Percentiles rank a stretch among this genome's conserved stretches.
Conservation (phyloP, 53 echinoderm and acorn worm genomes). For the Apostichopus leukothele region DNA sequence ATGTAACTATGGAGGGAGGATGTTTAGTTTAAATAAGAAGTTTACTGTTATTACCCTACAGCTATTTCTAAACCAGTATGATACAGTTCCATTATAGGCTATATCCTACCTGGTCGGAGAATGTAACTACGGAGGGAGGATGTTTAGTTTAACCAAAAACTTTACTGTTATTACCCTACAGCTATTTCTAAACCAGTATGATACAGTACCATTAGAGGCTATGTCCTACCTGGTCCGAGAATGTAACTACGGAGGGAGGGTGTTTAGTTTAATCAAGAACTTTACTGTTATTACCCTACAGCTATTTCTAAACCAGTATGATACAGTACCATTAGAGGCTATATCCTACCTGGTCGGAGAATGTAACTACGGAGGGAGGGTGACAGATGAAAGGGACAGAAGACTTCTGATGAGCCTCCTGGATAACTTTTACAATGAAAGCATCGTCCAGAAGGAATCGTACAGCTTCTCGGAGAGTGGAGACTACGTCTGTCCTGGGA, state of each 20-base stretch:
- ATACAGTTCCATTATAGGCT: constrained; percentile 81
- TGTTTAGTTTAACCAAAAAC: neutral
- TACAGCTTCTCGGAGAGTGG: constrained; percentile 95
- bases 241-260: constrained; percentile 95
- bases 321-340: constrained; percentile 83
- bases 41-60: constrained; percentile 17
- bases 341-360: constrained; percentile 85
- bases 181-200: constrained; percentile 96
- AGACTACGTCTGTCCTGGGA: constrained; percentile 75
- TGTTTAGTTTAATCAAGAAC: neutral
- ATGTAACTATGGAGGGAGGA: no score
- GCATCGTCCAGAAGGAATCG: constrained; percentile 51
- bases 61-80: constrained; percentile 96
- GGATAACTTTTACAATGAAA: constrained; percentile 77
- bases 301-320: constrained; percentile 96
- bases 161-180: constrained; percentile 17
- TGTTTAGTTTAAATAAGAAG: neutral
- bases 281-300: constrained; percentile 14
- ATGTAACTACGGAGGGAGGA: no score
- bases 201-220: constrained; percentile 82
- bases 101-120: no score
- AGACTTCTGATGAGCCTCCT: constrained; percentile 85
- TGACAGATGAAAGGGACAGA: constrained; percentile 86
- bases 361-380: constrained; percentile 95
- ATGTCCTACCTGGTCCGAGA: constrained; percentile 41